Conservation (phyloP, 2,113 vertebrate species). For the Scophthalmus maximus region DNA sequence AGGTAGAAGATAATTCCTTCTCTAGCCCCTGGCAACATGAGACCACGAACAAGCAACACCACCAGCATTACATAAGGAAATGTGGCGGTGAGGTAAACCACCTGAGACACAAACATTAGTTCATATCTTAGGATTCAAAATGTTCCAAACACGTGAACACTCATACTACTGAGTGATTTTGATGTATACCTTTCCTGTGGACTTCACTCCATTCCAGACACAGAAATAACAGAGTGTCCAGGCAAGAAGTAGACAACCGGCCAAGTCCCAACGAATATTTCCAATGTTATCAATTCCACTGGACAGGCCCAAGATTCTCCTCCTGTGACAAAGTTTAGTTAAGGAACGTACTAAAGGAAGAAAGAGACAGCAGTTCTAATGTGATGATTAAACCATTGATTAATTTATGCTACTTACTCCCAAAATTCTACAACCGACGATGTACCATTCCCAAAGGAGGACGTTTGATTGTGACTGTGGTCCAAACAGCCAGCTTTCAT, state of each 20-base stretch:
- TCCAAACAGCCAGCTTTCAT: slow-evolving; percentile 60
- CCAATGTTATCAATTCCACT: slow-evolving; percentile 90
- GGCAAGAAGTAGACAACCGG: slow-evolving; percentile 83
- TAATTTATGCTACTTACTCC: slow-evolving; percentile 86
- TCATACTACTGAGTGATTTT: not conserved
- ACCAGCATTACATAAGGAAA: slow-evolving; percentile 94
- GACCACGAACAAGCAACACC: slow-evolving; percentile 89
- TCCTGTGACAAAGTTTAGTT: slow-evolving; percentile 78
- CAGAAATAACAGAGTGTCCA: slow-evolving; percentile 90
- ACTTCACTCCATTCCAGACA: slow-evolving; percentile 89
- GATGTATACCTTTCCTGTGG: slow-evolving; percentile 83
- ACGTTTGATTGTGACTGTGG: slow-evolving; percentile 51
- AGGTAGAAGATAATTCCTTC: slow-evolving; percentile 93
- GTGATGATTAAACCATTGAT: not conserved
- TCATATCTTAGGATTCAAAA: not conserved
- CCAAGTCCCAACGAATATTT: slow-evolving; percentile 84
- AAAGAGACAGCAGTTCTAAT: not conserved
- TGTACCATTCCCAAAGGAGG: slow-evolving; percentile 32
- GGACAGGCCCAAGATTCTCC: slow-evolving; percentile 88
- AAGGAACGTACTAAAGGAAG: not conserved
- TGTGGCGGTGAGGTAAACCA: slow-evolving; percentile 95
- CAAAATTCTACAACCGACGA: slow-evolving; percentile 94
- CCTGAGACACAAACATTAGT: slow-evolving; percentile 75
- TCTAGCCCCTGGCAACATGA: slow-evolving; percentile 90
- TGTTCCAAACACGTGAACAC: no score